These are phyloP conservation scores for Calephelis nemesis DNA, from an alignment of 1,140 invertebrate species.

Conservation along the genomic window DNA sequence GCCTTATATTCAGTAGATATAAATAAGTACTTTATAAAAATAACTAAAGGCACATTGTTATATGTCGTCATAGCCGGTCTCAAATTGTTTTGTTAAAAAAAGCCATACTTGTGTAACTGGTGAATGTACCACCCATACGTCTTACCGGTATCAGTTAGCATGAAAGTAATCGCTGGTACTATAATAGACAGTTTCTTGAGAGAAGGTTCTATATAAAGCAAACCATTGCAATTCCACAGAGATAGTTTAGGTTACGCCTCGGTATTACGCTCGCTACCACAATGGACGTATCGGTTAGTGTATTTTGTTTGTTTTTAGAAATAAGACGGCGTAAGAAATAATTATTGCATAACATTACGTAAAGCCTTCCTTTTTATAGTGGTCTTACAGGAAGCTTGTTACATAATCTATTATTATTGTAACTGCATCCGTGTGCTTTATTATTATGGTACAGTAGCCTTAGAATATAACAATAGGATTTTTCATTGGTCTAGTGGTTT, in stretches of 20 bases:
- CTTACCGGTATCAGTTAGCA: slow-evolving; percentile 26
- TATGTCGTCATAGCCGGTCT: not conserved
- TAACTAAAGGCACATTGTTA: too few species aligned
- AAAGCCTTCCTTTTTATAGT: slow-evolving; percentile 28
- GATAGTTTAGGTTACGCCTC: slow-evolving; percentile 60
- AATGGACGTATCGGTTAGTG: slow-evolving; percentile 68
- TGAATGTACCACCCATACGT: slow-evolving; percentile 38
- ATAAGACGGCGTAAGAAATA: slow-evolving; percentile 32
- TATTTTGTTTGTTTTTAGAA: slow-evolving; percentile 37
- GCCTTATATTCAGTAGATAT: too few species aligned
- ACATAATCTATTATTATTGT: not conserved
- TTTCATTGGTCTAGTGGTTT: too few species aligned
- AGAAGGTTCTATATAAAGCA: slow-evolving; percentile 69
- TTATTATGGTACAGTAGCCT: too few species aligned
- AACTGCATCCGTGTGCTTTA: too few species aligned
- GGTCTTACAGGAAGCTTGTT: slow-evolving; percentile 2
- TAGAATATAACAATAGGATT: too few species aligned
- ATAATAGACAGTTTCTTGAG: slow-evolving; percentile 40
- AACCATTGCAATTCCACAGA: slow-evolving; percentile 47
- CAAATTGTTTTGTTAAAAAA: slow-evolving; percentile 21
- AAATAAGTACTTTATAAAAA: too few species aligned
- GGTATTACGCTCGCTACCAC: slow-evolving; percentile 49
- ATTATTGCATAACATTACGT: slow-evolving; percentile 41
- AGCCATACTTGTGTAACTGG: slow-evolving; percentile 20
- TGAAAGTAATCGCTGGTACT: slow-evolving; percentile 65